phyloP scores from a whole-genome alignment of 2,888 invertebrate genomes.

The Rhimphoctona megacephalus region DNA sequence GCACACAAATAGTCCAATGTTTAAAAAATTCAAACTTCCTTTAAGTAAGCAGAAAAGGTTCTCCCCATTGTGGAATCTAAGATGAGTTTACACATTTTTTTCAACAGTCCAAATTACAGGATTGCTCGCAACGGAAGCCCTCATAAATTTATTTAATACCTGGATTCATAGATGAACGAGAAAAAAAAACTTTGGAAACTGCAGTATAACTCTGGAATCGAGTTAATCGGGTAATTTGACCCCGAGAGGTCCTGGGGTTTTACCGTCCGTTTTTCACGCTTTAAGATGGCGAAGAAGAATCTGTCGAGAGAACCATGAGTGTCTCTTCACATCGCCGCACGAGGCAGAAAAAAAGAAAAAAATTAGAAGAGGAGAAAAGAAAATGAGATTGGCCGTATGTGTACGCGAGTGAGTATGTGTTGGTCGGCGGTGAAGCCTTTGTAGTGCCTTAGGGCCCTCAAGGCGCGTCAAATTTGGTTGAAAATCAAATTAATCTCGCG shows the following conservation, averaged over 20 bases:
- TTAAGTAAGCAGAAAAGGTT: not conserved
- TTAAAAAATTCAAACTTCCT: not conserved
- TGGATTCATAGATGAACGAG: not conserved
- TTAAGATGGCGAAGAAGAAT: not conserved
- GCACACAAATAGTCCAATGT: not conserved
- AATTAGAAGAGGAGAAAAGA: slow-evolving; percentile 43
- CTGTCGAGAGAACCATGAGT: slow-evolving; percentile 22
- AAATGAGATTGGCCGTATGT: slow-evolving; percentile 57
- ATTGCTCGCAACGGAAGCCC: not conserved
- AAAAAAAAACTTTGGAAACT: not conserved
- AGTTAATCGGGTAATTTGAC: slow-evolving; percentile 20
- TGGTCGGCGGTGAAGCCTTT: slow-evolving; percentile 74
- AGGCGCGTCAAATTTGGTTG: slow-evolving; percentile 83
- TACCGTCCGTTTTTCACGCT: slow-evolving; percentile 20
- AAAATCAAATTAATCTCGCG: slow-evolving; percentile 83
- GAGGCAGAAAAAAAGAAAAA: slow-evolving; percentile 32
- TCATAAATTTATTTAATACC: slow-evolving; percentile 2
- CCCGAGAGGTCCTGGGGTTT: not conserved
- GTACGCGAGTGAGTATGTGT: slow-evolving; percentile 31
- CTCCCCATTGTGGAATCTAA: not conserved
- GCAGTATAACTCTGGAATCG: slow-evolving; percentile 3
- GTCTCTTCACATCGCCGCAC: slow-evolving; percentile 40
- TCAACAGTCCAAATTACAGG: not conserved
- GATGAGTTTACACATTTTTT: not conserved
- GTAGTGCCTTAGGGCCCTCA: slow-evolving; percentile 75